Evolutionary conservation across 2,888 invertebrate genomes (phyloP).

Genomic region (Andrena hattorfiana): DNA sequence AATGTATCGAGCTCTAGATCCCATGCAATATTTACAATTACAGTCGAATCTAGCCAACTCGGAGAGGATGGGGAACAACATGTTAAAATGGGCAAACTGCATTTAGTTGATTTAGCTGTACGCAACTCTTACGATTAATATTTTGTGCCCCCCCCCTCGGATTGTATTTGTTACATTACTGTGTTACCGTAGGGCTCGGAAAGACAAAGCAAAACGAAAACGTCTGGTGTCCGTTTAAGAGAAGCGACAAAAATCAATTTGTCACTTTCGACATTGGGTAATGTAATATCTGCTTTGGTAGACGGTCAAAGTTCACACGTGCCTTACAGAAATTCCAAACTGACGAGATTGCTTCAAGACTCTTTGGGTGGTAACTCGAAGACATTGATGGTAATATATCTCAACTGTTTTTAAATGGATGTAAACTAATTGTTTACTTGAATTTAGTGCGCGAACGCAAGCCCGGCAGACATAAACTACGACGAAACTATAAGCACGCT

Average conservation of each 20-base stretch:
- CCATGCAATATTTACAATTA: slow-evolving; percentile 99
- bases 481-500: slow-evolving; percentile 99
- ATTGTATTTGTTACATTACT: background rate
- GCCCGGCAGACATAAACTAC: slow-evolving; percentile 98
- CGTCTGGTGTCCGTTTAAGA: slow-evolving; percentile 95
- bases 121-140: slow-evolving; percentile 80
- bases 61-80: slow-evolving; percentile 93
- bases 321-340: slow-evolving; percentile 98
- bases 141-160: background rate
- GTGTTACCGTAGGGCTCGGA: slow-evolving; percentile 93
- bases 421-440: slow-evolving; percentile 8
- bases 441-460: slow-evolving; percentile 95
- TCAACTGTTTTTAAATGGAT: background rate
- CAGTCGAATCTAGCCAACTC: slow-evolving; percentile 97
- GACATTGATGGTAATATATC: slow-evolving; percentile 92
- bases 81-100: slow-evolving; percentile 97
- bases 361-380: slow-evolving; percentile 98
- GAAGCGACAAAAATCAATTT: slow-evolving; percentile 99
- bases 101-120: slow-evolving; percentile 98
- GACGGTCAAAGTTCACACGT: slow-evolving; percentile 99
- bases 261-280: slow-evolving; percentile 98
- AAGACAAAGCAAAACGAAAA: slow-evolving; percentile 98
- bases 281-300: slow-evolving; percentile 98
- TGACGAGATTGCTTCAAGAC: slow-evolving; percentile 97
- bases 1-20: slow-evolving; percentile 98